Evolutionary conservation across 2,797 vertebrate genomes (phyloP), one percentile per base, ranked within the genome.

Genomic region (Sardinella longiceps): DNA sequence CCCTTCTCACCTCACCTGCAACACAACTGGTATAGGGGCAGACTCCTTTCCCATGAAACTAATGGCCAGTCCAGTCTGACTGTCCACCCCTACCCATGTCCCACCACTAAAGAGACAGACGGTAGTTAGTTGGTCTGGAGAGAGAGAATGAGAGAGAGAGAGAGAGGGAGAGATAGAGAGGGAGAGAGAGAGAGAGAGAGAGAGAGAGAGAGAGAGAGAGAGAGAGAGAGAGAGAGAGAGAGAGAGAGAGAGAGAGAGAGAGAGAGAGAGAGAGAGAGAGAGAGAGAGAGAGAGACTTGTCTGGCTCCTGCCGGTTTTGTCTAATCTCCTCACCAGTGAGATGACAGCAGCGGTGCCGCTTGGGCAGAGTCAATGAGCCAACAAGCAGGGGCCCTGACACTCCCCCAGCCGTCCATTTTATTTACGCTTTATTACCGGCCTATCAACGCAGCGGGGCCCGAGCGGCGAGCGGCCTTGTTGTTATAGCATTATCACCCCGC

Each of bases 371-470:
- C 92, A 94, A 91, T 92, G 93, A 95, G 92, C 90, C 90, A 88
- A 83, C 82, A 63, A 83, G 84, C 82, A 81, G 83, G 81, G 83
- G 87, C 84, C 66, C 81, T 81, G 87, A 82, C 86, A 86, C 84
- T 84, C 86, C 87, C 83, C 83, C 56, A 82, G 82, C 84, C 83
- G 89, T 88, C 86, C 87, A 56, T 92, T 93, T 92, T 87, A 90
- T 93, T 93, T 91, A 85, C 92, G 91, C 88, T 92, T 93, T 93
- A 94, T 93, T 91, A 91, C 89, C 77, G 77, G 88, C 82, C 80
- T 91, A 87, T 89, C 85, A 85, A 86, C 91, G 84, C 90, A 87
- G 90, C 20, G 51, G 88, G 87, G 86, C 82, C 51, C 15, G 0
- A 83, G 87, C 86, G 70, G 50, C 86, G 84, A 86, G 39, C 84